Conservation (phyloP, 1,140 invertebrate genomes). For the Pseudomyrmex cubaensis region DNA sequence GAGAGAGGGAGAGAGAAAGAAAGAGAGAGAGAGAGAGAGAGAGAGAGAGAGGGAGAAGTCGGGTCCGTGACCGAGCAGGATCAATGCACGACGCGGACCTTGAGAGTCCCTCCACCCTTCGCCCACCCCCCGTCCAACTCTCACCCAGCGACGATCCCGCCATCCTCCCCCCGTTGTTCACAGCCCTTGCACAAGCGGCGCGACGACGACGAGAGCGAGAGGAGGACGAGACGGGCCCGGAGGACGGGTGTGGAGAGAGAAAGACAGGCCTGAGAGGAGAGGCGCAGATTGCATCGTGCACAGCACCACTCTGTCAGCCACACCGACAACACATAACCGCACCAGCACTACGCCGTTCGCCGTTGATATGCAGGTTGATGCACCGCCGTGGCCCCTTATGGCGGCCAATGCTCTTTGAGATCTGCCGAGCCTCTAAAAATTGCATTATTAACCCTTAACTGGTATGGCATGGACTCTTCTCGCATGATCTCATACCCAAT, state of each 20-base stretch:
- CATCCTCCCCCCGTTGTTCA: conserved; percentile 18
- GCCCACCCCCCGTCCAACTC: conserved; percentile 54
- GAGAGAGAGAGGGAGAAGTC: conserved; percentile 68
- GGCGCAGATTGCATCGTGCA: conserved; percentile 72
- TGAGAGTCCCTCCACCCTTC: conserved; percentile 76
- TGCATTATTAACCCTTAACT: conserved; percentile 40
- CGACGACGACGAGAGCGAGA: conserved; percentile 53
- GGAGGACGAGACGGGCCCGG: conserved; percentile 49
- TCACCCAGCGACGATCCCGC: conserved; percentile 54
- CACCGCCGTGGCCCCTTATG: conserved; percentile 66
- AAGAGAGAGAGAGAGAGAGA: conserved; percentile 41
- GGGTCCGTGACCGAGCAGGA: conserved; percentile 84
- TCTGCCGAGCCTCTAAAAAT: conserved; percentile 45
- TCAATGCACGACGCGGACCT: conserved; percentile 84
- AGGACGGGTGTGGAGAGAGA: conserved; percentile 10
- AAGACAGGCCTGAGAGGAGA: conserved; percentile 37
- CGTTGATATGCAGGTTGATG: conserved; percentile 75
- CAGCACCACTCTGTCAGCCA: conserved; percentile 62
- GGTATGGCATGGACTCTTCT: background rate
- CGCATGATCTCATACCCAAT: conserved; percentile 32
- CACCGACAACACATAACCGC: conserved; percentile 67
- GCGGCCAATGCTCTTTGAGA: conserved; percentile 71
- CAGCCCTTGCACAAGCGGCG: conserved; percentile 62
- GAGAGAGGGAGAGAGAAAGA: conserved; percentile 37
- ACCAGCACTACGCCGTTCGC: conserved; percentile 55